A percentile compares a stretch with the other conserved stretches of the same genome.
Conservation (phyloP, 2,797 vertebrate species). For the Melanotaenia parkinsoni region DNA sequence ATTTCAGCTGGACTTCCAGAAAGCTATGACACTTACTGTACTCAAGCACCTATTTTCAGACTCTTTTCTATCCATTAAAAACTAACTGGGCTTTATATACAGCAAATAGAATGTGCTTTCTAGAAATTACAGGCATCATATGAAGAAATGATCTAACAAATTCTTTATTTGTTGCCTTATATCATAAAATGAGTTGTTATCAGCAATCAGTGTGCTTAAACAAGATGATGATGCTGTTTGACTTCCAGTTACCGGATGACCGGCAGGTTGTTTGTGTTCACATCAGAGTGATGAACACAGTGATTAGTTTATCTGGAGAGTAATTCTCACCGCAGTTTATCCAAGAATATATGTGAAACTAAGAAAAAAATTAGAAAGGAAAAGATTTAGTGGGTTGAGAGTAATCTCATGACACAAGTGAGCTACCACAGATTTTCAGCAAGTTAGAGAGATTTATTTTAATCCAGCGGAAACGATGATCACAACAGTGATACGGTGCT, state of each 20-base stretch:
- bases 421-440: conserved; percentile 21
- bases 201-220: conserved; percentile 23
- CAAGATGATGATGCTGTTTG: conserved; percentile 12
- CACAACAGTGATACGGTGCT: not conserved
- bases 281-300: conserved; percentile 4
- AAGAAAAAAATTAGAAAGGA: not conserved
- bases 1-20: conserved; percentile 15
- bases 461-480: not conserved
- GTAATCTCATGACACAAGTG: conserved; percentile 5
- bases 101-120: not conserved
- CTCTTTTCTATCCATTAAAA: not conserved
- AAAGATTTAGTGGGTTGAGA: not conserved
- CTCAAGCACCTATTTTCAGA: not conserved
- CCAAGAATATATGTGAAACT: conserved; percentile 1
- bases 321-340: not conserved
- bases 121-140: not conserved
- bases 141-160: not conserved
- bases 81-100: not conserved
- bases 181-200: not conserved
- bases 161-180: conserved; percentile 1
- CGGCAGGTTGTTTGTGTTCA: conserved; percentile 1
- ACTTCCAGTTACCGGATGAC: conserved; percentile 27
- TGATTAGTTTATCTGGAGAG: not conserved
- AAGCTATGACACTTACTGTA: not conserved
- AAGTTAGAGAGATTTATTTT: not conserved